phyloP scores from a whole-genome alignment of 1,140 invertebrate species.

The Trichonephila clavipes region DNA sequence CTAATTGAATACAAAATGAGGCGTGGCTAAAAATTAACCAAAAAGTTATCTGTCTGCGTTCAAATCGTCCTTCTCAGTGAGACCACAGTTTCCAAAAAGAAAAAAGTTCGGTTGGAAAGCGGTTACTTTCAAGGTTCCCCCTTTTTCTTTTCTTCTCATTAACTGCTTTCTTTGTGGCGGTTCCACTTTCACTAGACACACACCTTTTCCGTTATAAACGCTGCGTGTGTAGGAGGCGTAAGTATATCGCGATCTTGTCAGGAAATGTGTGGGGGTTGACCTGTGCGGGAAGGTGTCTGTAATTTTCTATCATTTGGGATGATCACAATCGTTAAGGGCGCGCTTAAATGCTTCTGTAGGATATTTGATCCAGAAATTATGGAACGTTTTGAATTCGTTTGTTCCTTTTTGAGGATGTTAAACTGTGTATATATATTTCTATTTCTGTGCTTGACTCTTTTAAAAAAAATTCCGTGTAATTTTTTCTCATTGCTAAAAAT shows the following conservation, averaged over 20 bases:
- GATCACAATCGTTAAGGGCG: too few relatives aligned
- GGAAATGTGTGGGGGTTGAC: background rate
- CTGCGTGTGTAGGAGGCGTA: background rate
- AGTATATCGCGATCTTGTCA: background rate
- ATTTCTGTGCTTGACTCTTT: too few relatives aligned
- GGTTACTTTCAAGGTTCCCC: background rate
- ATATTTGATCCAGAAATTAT: too few relatives aligned
- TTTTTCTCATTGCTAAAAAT: too few relatives aligned
- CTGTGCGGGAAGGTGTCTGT: too few relatives aligned
- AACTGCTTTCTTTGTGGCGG: slow-evolving; percentile 3
- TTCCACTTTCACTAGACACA: background rate
- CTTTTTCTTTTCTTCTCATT: background rate
- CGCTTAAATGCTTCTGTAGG: too few relatives aligned
- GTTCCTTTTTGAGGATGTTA: too few relatives aligned
- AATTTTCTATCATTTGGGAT: too few relatives aligned
- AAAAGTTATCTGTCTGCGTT: background rate
- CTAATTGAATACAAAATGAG: background rate
- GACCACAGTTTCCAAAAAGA: background rate
- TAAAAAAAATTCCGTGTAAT: too few relatives aligned
- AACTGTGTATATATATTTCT: too few relatives aligned
- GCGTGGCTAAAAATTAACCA: background rate
- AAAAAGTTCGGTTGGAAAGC: background rate
- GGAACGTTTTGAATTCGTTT: too few relatives aligned
- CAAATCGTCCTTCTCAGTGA: background rate
- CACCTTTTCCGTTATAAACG: background rate